phyloP scores from a whole-genome alignment of 2,888 invertebrate species.

The Agriopis marginaria region DNA sequence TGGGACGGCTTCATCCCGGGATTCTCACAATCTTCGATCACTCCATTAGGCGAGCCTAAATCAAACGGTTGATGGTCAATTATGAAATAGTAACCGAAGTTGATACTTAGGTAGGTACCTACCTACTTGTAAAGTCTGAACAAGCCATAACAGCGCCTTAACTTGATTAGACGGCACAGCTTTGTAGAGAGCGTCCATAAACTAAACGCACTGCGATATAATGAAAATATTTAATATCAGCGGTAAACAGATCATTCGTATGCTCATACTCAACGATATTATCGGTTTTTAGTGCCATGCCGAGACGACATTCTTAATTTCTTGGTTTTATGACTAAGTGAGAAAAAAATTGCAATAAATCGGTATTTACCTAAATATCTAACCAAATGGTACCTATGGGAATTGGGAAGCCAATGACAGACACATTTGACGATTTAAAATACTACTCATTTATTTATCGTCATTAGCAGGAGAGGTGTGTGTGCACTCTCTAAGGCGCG shows the following conservation, averaged over 20 bases:
- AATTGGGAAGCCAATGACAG: too few relatives aligned
- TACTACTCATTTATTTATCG: too few relatives aligned
- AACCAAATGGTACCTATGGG: too few relatives aligned
- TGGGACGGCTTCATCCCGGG: too few relatives aligned
- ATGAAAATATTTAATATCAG: slow-evolving; percentile 37
- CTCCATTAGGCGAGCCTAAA: too few relatives aligned
- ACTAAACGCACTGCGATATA: slow-evolving; percentile 15
- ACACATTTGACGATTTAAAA: too few relatives aligned
- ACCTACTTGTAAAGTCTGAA: slow-evolving; percentile 7
- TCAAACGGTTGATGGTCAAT: too few relatives aligned
- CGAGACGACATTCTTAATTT: slow-evolving; percentile 1
- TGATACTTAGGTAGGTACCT: too few relatives aligned
- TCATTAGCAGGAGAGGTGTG: too few relatives aligned
- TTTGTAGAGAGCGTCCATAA: slow-evolving; percentile 18
- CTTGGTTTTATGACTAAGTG: background rate
- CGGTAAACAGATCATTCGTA: slow-evolving; percentile 29
- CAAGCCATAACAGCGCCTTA: background rate
- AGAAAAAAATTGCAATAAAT: background rate
- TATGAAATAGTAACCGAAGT: background rate
- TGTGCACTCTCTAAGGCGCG: too few relatives aligned
- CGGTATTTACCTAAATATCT: too few relatives aligned
- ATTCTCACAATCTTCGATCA: too few relatives aligned
- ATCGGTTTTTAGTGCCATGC: slow-evolving; percentile 10
- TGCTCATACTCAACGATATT: slow-evolving; percentile 19
- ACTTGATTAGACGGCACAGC: slow-evolving; percentile 15